Percentiles rank a stretch among this genome's conserved stretches.
These are phyloP conservation scores for Amphipyra berbera DNA, from an alignment of 2,888 invertebrate species.

Conservation along the genomic window DNA sequence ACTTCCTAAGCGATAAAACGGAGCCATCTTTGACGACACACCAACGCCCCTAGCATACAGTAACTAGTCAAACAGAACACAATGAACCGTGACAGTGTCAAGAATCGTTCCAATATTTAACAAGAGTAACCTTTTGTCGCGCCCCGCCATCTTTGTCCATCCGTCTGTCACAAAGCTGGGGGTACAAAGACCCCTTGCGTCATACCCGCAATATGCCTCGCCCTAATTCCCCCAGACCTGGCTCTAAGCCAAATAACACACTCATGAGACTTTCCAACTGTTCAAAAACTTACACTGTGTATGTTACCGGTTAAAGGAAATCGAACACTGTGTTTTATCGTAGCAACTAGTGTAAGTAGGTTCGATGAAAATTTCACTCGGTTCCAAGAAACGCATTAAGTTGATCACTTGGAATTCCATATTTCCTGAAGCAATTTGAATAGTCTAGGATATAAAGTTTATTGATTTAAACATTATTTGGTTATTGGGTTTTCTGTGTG, in stretches of 20 bases:
- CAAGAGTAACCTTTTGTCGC: conserved; percentile 38
- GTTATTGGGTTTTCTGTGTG: too few species aligned
- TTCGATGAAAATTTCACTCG: conserved; percentile 16
- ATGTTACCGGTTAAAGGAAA: conserved; percentile 12
- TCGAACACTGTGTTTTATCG: conserved; percentile 23
- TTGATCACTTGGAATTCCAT: conserved; percentile 3
- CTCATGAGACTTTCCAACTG: conserved; percentile 41
- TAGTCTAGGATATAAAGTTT: too few species aligned
- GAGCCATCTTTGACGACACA: not conserved
- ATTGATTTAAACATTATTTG: too few species aligned
- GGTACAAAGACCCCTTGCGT: conserved; percentile 58
- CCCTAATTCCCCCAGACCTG: conserved; percentile 63
- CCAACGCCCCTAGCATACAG: conserved; percentile 5
- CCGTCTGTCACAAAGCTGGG: conserved; percentile 38
- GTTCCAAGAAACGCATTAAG: conserved; percentile 21
- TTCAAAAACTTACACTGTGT: conserved; percentile 26
- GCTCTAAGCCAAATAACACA: conserved; percentile 61
- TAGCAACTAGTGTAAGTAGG: conserved; percentile 5
- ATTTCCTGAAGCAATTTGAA: too few species aligned
- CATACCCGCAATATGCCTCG: conserved; percentile 67
- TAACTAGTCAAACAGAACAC: conserved; percentile 21
- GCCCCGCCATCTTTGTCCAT: conserved; percentile 41
- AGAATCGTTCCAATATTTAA: conserved; percentile 46
- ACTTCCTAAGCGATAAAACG: conserved; percentile 5
- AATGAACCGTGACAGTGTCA: conserved; percentile 32